Evolutionary conservation across 1,140 invertebrate species (phyloP).

Genomic region (Archegozetes longisetosus): DNA sequence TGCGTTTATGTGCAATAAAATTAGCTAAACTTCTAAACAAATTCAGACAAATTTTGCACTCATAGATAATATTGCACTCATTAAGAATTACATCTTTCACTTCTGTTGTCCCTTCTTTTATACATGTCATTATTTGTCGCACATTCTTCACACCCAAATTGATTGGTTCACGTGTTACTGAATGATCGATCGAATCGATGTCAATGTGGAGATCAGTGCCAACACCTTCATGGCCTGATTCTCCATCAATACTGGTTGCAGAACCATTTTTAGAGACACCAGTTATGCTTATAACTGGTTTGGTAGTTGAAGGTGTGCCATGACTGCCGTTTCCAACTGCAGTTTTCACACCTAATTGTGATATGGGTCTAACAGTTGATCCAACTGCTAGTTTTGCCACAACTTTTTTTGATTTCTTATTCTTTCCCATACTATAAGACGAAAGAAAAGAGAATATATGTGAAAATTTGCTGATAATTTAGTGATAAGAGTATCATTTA

Average conservation of each 20-base stretch:
- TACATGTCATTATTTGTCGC: constrained; percentile 18
- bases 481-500: no score
- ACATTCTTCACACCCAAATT: constrained; percentile 19
- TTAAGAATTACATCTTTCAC: constrained; percentile 47
- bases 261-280: no score
- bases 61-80: constrained; percentile 66
- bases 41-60: constrained; percentile 65
- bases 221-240: background rate
- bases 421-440: background rate
- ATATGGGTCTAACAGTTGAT: background rate
- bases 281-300: background rate
- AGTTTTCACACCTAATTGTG: background rate
- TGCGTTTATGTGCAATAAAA: constrained; percentile 64
- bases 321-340: background rate
- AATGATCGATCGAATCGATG: constrained; percentile 16
- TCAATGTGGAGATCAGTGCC: constrained; percentile 9
- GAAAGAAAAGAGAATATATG: no score
- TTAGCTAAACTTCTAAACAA: constrained; percentile 64
- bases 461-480: no score
- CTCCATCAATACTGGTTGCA: background rate
- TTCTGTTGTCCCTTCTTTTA: constrained; percentile 29
- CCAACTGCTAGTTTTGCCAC: no score
- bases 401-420: background rate
- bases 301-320: background rate
- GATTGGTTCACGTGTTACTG: constrained; percentile 16